These are phyloP conservation scores for Pyrgus malvae DNA, from an alignment of 2,888 invertebrate species.

Conservation along the genomic window DNA sequence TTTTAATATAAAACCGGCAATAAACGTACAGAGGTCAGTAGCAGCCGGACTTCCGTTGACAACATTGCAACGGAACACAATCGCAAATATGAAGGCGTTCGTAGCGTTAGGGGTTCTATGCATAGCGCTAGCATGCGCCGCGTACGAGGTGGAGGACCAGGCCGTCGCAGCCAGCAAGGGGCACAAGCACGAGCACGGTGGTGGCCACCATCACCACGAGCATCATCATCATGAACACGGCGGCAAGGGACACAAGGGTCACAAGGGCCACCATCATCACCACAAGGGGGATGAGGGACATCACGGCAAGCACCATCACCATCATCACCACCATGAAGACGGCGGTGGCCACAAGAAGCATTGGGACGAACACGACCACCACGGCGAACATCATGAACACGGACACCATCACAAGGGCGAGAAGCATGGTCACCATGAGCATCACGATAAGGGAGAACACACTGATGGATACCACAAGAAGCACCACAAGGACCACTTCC, in stretches of 20 bases:
- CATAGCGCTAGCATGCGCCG: constrained; percentile 57
- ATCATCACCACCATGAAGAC: constrained; percentile 87
- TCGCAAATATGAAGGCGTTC: constrained; percentile 47
- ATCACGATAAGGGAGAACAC: constrained; percentile 92
- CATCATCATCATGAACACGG: constrained; percentile 87
- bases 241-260: constrained; percentile 88
- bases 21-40: constrained; percentile 62
- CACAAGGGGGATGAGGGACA: constrained; percentile 89
- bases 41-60: constrained; percentile 63
- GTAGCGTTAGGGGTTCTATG: constrained; percentile 57
- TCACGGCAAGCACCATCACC: constrained; percentile 89
- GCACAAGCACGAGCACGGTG: constrained; percentile 81
- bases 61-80: constrained; percentile 8
- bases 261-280: constrained; percentile 88
- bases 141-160: constrained; percentile 54
- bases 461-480: constrained; percentile 92
- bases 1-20: constrained; percentile 71
- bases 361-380: constrained; percentile 88
- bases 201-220: constrained; percentile 84
- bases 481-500: constrained; percentile 92
- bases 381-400: constrained; percentile 88
- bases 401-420: constrained; percentile 90
- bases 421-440: constrained; percentile 91
- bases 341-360: constrained; percentile 91
- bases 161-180: constrained; percentile 77